Evolutionary conservation across 2,113 vertebrate genomes (phyloP), one percentile per base, ranked within the genome.

Genomic region (Petrocephalus zakoni): DNA sequence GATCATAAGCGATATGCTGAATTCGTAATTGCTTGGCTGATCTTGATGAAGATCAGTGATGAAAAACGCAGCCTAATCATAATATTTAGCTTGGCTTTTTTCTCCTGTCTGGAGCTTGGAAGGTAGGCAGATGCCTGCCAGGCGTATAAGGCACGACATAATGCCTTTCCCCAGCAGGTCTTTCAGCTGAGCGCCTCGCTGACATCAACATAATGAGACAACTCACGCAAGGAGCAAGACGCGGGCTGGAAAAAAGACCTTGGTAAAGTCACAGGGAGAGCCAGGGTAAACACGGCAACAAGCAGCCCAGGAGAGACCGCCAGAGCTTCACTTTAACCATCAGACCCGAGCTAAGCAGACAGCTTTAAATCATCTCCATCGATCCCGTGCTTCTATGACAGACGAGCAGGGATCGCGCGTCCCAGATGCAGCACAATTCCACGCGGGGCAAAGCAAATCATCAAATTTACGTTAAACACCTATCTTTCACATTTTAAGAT

Each of bases 161-260:
- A 81, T 29, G 72, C 46, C n/a, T 4, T 64, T 85, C 11, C 81
- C 46, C 88, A 81, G 87, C 68, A 88, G 51, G 68, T 81, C 91
- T 92, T 89, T 94, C 90, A 88, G 90, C 91, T 92, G 91, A 94
- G 87, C 89, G 93, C 90, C 89, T 94, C 84, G 53, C 88, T 89
- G 93, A 94, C 90, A 94, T 88, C 91, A 91, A 95, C 93, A 42
- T 93, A 95, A 93, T 93, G 93, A 93, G 94, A 95, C 93, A 90
- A 90, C 91, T 89, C 90, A 91, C 88, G 92, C 92, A 88, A 89
- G 90, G 91, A 90, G 91, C 91, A 91, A 92, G 90, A 58, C 84
- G 92, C 90, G 46, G 90, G 89, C 90, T 90, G 88, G 51, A 87
- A 75, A 49, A 81, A 90, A 91, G 91, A 89, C 90, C 88, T 89